Percentiles rank a stretch among this genome's conserved stretches.
These are phyloP conservation scores for Zootermopsis nevadensis DNA, from an alignment of 2,888 invertebrate genomes.

Conservation along the genomic window DNA sequence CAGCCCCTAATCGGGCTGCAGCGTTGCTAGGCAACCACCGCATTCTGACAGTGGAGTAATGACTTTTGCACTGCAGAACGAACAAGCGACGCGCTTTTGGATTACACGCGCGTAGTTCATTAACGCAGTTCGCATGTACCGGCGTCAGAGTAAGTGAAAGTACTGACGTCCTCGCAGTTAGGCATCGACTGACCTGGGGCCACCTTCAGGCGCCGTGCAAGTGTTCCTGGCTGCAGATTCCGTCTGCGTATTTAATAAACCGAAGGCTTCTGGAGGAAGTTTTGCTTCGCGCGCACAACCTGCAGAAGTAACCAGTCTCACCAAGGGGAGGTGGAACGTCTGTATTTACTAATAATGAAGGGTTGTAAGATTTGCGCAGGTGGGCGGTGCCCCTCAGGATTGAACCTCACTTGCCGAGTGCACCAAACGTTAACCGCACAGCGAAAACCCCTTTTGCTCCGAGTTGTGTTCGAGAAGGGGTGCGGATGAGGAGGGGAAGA, in stretches of 20 bases:
- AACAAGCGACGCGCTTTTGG: not conserved
- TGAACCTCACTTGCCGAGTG: slow-evolving; percentile 1
- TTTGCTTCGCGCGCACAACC: not conserved
- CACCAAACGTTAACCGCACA: slow-evolving; percentile 33
- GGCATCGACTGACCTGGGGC: too few relatives aligned
- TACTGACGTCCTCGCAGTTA: not conserved
- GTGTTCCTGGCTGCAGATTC: too few relatives aligned
- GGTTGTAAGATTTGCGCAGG: too few relatives aligned
- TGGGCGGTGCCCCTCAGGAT: not conserved
- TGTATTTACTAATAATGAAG: not conserved
- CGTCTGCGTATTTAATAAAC: too few relatives aligned
- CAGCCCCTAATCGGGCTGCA: not conserved
- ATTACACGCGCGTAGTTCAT: slow-evolving; percentile 26
- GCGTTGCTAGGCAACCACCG: slow-evolving; percentile 20
- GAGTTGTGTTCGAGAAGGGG: slow-evolving; percentile 32
- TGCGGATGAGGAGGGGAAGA: not conserved
- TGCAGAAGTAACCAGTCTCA: not conserved
- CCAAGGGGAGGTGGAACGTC: not conserved
- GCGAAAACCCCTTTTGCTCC: slow-evolving; percentile 29
- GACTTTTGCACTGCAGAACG: slow-evolving; percentile 31
- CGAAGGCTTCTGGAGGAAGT: not conserved
- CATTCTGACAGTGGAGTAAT: slow-evolving; percentile 23
- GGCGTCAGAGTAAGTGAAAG: not conserved
- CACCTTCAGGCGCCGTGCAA: too few relatives aligned
- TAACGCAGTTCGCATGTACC: slow-evolving; percentile 28